Conservation (phyloP, 2,113 vertebrate species). For the Odontesthes bonariensis region DNA sequence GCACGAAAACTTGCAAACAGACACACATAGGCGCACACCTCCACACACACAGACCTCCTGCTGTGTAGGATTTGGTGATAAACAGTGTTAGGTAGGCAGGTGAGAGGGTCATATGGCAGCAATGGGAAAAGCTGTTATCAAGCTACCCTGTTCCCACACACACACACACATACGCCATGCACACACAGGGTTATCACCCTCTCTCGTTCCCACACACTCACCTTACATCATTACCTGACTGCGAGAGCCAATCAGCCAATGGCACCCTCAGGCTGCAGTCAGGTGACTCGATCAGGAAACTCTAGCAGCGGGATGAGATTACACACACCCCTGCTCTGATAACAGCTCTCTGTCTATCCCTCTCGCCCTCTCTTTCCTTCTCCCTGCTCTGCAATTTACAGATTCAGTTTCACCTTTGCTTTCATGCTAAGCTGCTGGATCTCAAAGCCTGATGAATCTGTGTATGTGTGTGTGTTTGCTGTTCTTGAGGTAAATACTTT, state of each 20-base stretch:
- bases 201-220: slow-evolving; percentile 99
- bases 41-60: slow-evolving; percentile 61
- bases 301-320: slow-evolving; percentile 92
- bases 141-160: slow-evolving; percentile 93
- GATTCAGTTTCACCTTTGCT: slow-evolving; percentile 98
- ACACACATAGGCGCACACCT: slow-evolving; percentile 8
- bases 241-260: slow-evolving; percentile 91
- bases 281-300: slow-evolving; percentile 98
- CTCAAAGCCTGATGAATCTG: slow-evolving; percentile 87
- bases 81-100: slow-evolving; percentile 85
- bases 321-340: slow-evolving; percentile 91
- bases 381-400: slow-evolving; percentile 96
- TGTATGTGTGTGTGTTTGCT: slow-evolving; percentile 40
- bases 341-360: slow-evolving; percentile 88
- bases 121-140: slow-evolving; percentile 97
- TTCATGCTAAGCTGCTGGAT: slow-evolving; percentile 92
- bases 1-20: slow-evolving; percentile 13
- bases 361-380: slow-evolving; percentile 63
- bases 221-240: slow-evolving; percentile 99
- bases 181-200: slow-evolving; percentile 85
- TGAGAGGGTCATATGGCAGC: slow-evolving; percentile 87
- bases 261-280: slow-evolving; percentile 80
- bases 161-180: slow-evolving; percentile 45
- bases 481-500: slow-evolving; percentile 55
- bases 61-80: slow-evolving; percentile 92